Conservation (phyloP, 2,888 invertebrate genomes). For the Erebia ligea region DNA sequence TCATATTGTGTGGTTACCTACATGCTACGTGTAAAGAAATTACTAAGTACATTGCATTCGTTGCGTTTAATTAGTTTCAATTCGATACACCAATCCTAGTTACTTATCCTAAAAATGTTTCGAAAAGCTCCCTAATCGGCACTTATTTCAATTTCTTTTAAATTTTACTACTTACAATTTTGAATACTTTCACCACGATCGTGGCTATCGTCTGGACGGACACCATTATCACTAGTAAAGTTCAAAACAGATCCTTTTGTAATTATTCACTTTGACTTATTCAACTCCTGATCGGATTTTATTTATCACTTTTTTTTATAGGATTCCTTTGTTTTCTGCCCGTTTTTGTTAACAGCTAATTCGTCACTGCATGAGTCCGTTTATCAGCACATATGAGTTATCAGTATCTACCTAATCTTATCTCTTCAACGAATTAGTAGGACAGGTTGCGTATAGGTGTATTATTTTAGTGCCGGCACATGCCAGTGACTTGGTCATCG, state of each 20-base stretch:
- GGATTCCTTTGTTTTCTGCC: slow-evolving; percentile 62
- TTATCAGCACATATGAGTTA: slow-evolving; percentile 67
- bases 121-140: too few species aligned
- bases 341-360: slow-evolving; percentile 59
- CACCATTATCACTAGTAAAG: slow-evolving; percentile 85
- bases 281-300: background rate
- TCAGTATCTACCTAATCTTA: slow-evolving; percentile 71
- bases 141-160: background rate
- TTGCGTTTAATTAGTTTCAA: too few species aligned
- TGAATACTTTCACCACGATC: slow-evolving; percentile 90
- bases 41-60: too few species aligned
- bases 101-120: too few species aligned
- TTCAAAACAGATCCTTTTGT: slow-evolving; percentile 45
- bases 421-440: slow-evolving; percentile 75
- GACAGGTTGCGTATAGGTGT: slow-evolving; percentile 57
- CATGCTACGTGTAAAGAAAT: too few species aligned
- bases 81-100: too few species aligned
- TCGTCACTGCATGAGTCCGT: slow-evolving; percentile 66
- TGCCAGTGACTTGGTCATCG: slow-evolving; percentile 16
- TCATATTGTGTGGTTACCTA: too few species aligned
- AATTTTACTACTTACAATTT: slow-evolving; percentile 87
- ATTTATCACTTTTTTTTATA: slow-evolving; percentile 29
- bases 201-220: slow-evolving; percentile 91
- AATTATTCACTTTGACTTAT: slow-evolving; percentile 43
- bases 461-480: slow-evolving; percentile 41